Percentiles rank a stretch among this genome's conserved stretches.
Evolutionary conservation across 23 tunicate species (phyloP).

Genomic region (Ascidia mentula): DNA sequence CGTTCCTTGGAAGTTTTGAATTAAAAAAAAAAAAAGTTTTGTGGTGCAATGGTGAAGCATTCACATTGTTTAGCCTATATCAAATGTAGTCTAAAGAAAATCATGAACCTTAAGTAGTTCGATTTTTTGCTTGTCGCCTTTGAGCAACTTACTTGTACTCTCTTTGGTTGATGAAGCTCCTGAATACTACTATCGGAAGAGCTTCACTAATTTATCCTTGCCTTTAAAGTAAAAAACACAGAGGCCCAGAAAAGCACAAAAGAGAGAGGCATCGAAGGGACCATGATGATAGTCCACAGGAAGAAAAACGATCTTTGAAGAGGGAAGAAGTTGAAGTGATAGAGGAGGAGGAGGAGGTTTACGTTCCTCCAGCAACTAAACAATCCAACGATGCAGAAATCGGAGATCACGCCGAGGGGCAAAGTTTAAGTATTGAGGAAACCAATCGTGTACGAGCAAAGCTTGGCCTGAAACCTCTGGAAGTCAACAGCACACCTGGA

Average conservation of each 20-base stretch:
- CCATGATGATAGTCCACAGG: slow-evolving; percentile 18
- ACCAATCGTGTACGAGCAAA: slow-evolving; percentile 75
- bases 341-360: slow-evolving; percentile 38
- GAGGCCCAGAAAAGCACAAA: slow-evolving; percentile 19
- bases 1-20: no score
- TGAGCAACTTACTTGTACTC: no score
- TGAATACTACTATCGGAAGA: no score
- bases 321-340: neutral
- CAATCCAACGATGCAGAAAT: neutral
- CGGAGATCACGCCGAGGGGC: neutral
- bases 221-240: neutral
- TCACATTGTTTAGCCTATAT: no score
- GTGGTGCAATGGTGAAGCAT: no score
- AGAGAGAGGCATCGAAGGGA: slow-evolving; percentile 1
- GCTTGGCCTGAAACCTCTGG: slow-evolving; percentile 91
- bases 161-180: no score
- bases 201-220: no score
- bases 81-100: no score
- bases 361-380: slow-evolving; percentile 7
- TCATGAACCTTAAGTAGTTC: no score
- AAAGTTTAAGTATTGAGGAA: slow-evolving; percentile 85
- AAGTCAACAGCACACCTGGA: slow-evolving; percentile 23
- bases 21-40: no score
- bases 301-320: neutral
- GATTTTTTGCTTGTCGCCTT: no score